phyloP scores from a whole-genome alignment of 1,140 invertebrate species.

The Frieseomelitta varia region DNA sequence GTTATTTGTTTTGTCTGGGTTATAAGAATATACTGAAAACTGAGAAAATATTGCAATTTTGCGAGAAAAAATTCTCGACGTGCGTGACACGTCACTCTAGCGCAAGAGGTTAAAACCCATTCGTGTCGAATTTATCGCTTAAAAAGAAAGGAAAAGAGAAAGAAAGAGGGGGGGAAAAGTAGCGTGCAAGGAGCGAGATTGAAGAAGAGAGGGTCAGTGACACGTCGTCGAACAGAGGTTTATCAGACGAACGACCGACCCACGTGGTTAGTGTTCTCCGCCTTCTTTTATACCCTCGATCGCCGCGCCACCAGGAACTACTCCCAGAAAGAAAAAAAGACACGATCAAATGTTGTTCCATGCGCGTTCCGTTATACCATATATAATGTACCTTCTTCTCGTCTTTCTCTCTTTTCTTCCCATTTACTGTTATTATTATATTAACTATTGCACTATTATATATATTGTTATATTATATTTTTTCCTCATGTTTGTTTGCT shows the following conservation, averaged over 20 bases:
- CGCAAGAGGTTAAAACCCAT: neutral
- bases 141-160: neutral
- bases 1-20: no score
- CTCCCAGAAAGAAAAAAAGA: neutral
- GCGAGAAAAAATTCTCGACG: no score
- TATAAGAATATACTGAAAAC: no score
- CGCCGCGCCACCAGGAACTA: neutral
- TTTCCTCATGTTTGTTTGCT: no score
- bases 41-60: no score
- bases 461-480: neutral
- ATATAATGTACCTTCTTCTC: neutral
- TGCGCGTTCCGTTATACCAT: neutral
- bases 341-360: neutral
- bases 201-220: conserved; percentile 60
- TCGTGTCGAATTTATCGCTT: neutral
- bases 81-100: no score
- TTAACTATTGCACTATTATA: neutral
- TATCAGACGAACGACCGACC: conserved; percentile 57
- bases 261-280: conserved; percentile 56
- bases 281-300: conserved; percentile 33
- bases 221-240: conserved; percentile 63
- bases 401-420: neutral
- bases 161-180: neutral
- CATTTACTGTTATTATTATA: no score
- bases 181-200: neutral